Evolutionary conservation across 2,113 vertebrate genomes (phyloP), one percentile per base, ranked within the genome.

Genomic region (Prochilodus magdalenae): DNA sequence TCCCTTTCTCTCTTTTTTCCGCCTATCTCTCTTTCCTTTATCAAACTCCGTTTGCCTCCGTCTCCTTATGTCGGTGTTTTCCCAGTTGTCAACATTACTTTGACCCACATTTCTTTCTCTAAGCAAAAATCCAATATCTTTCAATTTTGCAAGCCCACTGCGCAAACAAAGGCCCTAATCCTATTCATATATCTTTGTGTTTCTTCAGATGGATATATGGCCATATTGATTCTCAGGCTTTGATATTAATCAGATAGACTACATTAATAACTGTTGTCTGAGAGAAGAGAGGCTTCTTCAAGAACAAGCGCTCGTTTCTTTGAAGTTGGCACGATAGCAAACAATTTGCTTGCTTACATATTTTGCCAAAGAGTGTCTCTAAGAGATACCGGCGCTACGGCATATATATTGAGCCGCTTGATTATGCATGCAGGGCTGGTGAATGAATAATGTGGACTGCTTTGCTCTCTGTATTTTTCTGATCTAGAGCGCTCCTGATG

Each of bases 151-250:
- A 90, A 76, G 44, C 89, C 87, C 82, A 79, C 86, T 88, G 77
- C 86, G 86, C 90, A 88, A 92, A 91, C 92, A 90, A 88, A 85
- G 89, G 91, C 90, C 83, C 83, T 86, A 83, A 90, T 90, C 88
- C 80, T 86, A 87, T 88, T 88, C 84, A 87, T 40, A 30, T 70
- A 27, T 62, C 60, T 67, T 71, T 51, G 13, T 65, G 67, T 78
- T 51, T 60, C 30, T 71, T 55, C 24, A 18, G 22, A 73, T 77
- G 71, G 15, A 78, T 40, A 62, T 80, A 67, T 36, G 62, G 66
- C 62, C 73, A 15, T 69, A 78, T 63, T 75, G 75, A 82, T 82
- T 82, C 75, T 70, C 59, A 67, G 79, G 71, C 66, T 57, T 27
- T 79, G 59, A 79, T 84, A 84, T 81, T 84, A 92, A 93, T 93